Conservation (phyloP, 2,797 vertebrate genomes). For the Pseudomugil gertrudae region DNA sequence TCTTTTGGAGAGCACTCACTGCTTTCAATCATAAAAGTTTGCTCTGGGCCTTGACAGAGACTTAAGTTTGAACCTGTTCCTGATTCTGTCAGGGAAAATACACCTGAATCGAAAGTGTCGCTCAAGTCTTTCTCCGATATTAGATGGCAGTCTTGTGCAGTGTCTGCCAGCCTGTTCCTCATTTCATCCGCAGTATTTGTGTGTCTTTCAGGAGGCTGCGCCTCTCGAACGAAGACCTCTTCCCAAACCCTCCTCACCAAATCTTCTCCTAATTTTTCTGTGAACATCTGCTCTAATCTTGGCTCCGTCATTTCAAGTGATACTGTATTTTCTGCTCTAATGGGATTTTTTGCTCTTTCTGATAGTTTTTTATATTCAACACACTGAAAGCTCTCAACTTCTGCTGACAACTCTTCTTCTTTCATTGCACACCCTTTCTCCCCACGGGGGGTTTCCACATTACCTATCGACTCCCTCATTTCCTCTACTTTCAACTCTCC, state of each 20-base stretch:
- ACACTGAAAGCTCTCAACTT: constrained; percentile 53
- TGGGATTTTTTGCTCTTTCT: constrained; percentile 59
- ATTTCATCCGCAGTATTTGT: constrained; percentile 36
- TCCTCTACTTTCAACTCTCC: constrained; percentile 61
- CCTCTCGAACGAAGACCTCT: constrained; percentile 56
- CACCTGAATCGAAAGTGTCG: constrained; percentile 46
- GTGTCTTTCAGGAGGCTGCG: constrained; percentile 4
- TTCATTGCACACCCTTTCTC: constrained; percentile 52
- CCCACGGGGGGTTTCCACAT: constrained; percentile 46
- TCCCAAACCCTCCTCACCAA: constrained; percentile 56
- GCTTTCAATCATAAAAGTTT: neutral
- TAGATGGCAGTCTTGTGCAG: constrained; percentile 20
- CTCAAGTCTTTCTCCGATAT: constrained; percentile 38
- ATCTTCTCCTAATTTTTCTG: constrained; percentile 62
- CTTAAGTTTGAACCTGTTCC: constrained; percentile 25
- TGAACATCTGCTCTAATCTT: constrained; percentile 38
- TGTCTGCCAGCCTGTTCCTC: neutral
- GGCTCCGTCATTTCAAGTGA: constrained; percentile 44
- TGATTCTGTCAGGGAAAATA: constrained; percentile 43
- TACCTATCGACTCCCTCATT: constrained; percentile 50
- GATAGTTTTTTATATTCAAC: constrained; percentile 57
- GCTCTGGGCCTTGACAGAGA: constrained; percentile 11
- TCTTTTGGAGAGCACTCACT: constrained; percentile 11
- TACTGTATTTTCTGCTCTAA: constrained; percentile 31
- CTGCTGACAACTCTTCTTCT: constrained; percentile 61